Conservation (phyloP, 2,888 invertebrate genomes). For the Meghimatium bilineatum region DNA sequence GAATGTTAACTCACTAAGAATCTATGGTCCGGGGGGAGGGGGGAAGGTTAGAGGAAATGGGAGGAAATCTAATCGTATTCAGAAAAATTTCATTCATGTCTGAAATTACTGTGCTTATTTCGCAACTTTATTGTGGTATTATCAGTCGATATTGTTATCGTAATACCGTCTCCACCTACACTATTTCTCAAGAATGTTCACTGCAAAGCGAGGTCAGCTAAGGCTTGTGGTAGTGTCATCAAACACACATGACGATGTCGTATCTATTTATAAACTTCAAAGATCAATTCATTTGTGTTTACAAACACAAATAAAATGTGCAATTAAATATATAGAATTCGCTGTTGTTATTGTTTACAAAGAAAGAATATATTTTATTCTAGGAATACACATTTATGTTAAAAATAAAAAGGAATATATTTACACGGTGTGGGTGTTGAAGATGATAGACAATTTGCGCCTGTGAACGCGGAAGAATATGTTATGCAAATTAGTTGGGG, state of each 20-base stretch:
- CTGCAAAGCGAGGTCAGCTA: background rate
- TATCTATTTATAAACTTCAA: background rate
- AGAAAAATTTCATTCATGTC: background rate
- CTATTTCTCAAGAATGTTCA: background rate
- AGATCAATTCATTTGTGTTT: background rate
- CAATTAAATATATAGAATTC: background rate
- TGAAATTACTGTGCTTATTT: background rate
- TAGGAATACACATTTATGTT: background rate
- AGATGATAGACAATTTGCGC: constrained; percentile 15
- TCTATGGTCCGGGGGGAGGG: no score
- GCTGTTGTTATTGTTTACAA: background rate
- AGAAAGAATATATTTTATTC: background rate
- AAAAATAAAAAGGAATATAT: background rate
- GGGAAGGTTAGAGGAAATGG: background rate
- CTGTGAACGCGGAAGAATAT: constrained; percentile 39
- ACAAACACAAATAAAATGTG: no score
- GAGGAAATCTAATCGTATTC: background rate
- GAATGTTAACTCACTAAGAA: no score
- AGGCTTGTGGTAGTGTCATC: background rate
- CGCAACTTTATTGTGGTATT: background rate
- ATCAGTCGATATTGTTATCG: background rate
- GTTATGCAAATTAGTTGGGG: constrained; percentile 22
- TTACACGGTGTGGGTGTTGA: background rate
- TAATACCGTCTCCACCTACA: background rate
- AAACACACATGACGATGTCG: background rate